Evolutionary conservation across 2,113 vertebrate species (phyloP).

Genomic region (Perognathus longimembris): DNA sequence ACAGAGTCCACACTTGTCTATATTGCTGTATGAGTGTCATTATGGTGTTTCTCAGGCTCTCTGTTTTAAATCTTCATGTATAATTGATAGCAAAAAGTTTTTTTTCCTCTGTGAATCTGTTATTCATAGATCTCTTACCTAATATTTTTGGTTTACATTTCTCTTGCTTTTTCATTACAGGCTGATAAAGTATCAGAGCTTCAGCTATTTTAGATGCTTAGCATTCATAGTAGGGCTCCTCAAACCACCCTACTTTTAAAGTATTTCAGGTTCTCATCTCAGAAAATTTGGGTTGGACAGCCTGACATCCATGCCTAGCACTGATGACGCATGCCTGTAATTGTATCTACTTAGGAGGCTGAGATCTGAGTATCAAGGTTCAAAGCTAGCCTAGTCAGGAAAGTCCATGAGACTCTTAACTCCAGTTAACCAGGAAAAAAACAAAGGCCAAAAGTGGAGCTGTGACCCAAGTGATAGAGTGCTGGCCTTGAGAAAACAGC

Average conservation of each 20-base stretch:
- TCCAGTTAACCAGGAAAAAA: too few species aligned
- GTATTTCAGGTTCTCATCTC: constrained; percentile 21
- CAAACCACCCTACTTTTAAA: not conserved
- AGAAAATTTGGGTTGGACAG: not conserved
- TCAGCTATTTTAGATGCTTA: constrained; percentile 28
- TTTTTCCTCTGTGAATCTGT: not conserved
- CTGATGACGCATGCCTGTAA: too few species aligned
- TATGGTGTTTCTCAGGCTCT: constrained; percentile 44
- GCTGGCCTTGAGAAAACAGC: too few species aligned
- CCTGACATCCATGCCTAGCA: not conserved
- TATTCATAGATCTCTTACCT: not conserved
- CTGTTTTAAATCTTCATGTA: constrained; percentile 27
- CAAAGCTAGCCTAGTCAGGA: too few species aligned
- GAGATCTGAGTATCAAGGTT: too few species aligned
- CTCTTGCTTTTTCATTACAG: constrained; percentile 22
- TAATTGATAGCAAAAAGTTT: not conserved
- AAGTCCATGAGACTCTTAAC: too few species aligned
- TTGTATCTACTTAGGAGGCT: too few species aligned
- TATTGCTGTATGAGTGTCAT: constrained; percentile 35
- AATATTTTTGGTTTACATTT: constrained; percentile 12
- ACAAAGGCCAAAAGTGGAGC: too few species aligned
- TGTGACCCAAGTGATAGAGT: too few species aligned
- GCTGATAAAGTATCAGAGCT: not conserved
- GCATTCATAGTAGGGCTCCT: not conserved
- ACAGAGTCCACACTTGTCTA: not conserved